phyloP scores from a whole-genome alignment of 1,140 invertebrate species.

The Cotesia typhae region DNA sequence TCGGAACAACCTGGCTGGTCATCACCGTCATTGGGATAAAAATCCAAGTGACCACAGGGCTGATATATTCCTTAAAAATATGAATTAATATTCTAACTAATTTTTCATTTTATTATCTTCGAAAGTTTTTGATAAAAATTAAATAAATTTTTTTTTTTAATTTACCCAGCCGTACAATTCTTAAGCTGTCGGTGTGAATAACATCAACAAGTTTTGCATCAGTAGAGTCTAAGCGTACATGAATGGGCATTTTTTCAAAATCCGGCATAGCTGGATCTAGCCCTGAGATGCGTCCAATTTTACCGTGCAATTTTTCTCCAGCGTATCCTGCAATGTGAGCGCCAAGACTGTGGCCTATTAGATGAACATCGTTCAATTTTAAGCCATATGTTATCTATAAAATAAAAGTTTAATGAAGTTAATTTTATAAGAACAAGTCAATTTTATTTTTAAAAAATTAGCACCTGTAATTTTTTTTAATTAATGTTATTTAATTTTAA shows the following conservation, averaged over 20 bases:
- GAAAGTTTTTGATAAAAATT: neutral
- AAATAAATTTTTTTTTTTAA: too few species aligned
- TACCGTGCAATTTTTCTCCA: constrained; percentile 74
- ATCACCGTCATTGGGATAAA: constrained; percentile 89
- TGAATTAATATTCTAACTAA: constrained; percentile 44
- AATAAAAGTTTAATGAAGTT: constrained; percentile 43
- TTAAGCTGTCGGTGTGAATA: constrained; percentile 87
- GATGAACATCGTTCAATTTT: constrained; percentile 76
- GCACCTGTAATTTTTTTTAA: too few species aligned
- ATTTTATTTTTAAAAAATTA: too few species aligned
- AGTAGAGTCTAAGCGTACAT: constrained; percentile 79
- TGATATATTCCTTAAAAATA: constrained; percentile 81
- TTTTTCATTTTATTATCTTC: neutral
- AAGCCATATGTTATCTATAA: constrained; percentile 76
- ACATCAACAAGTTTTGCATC: constrained; percentile 88
- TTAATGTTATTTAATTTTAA: too few species aligned
- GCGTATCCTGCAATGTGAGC: constrained; percentile 87
- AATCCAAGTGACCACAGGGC: constrained; percentile 85
- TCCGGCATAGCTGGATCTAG: constrained; percentile 88
- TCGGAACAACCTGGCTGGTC: constrained; percentile 88
- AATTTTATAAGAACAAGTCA: neutral
- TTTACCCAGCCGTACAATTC: constrained; percentile 83
- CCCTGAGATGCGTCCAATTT: constrained; percentile 81
- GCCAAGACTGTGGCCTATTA: constrained; percentile 86
- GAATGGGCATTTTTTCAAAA: constrained; percentile 84